Base-by-base conservation (phyloP, 1,140 invertebrate species). In the Littorina saxatilis region DNA sequence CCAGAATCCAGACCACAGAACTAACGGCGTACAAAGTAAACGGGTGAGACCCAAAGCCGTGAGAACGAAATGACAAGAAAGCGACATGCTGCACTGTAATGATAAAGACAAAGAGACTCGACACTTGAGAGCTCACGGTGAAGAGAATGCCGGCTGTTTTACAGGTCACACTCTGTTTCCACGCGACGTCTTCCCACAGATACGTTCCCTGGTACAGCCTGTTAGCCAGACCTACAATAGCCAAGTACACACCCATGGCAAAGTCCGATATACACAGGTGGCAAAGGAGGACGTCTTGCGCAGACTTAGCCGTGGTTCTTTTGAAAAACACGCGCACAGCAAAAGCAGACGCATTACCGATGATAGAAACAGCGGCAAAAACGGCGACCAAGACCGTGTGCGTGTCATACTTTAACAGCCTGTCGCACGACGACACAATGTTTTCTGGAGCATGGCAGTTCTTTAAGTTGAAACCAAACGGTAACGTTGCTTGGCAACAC, bases 191-290 rank as follows among this genome's bases (percentile, higher is more conserved):
- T 58, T 89, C 61, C 50, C 81, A 84, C 11, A 84, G 75, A 68
- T 90, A 90, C 15, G 35, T 43, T 17, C 86, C 87, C n/a, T 84
- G 79, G 73, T 85, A 90, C 27, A 77, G 35, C 5, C 68, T 74
- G 74, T 90, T 88, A 1, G 86, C 85, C 2, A 79, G 37, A 11
- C 84, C 88, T 32, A 90, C 87, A 17, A 90, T 86, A 1, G 87
- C 61, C 40, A 90, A 58, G 75, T 90, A 90, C 15, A 90, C 40
- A 0, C 89, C 89, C 89, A 90, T 90, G 7, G 87, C 68, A 32
- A 90, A 84, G 74, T 90, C 89, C 39, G 88, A 85, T 11, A 86
- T 17, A 35, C 83, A 81, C 9, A 90, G 75, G 80, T 89, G 88
- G 7, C 85, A 75, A 39, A 89, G 81, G 17, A 86, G 86, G 4